Conservation (phyloP, 1,140 invertebrate genomes). For the Procambarus virginalis region DNA sequence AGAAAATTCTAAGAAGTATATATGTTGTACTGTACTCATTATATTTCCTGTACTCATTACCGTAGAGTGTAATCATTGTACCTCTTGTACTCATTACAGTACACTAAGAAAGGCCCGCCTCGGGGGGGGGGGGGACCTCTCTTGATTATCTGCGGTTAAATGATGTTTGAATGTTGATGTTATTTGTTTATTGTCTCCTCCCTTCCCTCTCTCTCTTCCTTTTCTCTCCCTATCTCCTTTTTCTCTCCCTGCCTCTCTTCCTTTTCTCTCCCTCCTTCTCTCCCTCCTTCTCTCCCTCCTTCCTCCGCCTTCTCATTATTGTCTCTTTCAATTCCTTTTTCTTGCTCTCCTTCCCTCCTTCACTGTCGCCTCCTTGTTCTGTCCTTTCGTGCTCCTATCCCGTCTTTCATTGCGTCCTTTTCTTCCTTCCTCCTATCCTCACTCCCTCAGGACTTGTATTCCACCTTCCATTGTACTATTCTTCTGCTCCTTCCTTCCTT, state of each 20-base stretch:
- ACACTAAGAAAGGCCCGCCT: no score
- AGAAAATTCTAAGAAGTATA: no score
- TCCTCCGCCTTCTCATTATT: not conserved
- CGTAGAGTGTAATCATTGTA: no score
- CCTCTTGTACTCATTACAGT: no score
- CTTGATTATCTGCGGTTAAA: no score
- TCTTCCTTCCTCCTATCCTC: not conserved
- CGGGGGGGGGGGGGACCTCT: no score
- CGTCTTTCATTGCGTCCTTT: not conserved
- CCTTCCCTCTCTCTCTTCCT: no score
- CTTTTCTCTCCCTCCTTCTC: not conserved
- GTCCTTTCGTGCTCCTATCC: not conserved
- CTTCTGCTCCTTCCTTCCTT: not conserved
- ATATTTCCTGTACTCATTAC: no score
- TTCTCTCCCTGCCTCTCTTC: not conserved
- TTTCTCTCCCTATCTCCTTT: not conserved
- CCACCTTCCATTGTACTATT: not conserved
- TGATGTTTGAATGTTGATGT: no score
- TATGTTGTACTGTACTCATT: no score
- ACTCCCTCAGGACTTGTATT: not conserved
- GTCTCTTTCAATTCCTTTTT: not conserved
- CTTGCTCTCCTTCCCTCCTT: constrained; percentile 3
- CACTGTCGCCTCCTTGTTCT: no score
- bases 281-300: not conserved
- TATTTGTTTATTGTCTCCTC: no score